phyloP scores from a whole-genome alignment of 2,888 invertebrate species.

The Mystacides longicornis region DNA sequence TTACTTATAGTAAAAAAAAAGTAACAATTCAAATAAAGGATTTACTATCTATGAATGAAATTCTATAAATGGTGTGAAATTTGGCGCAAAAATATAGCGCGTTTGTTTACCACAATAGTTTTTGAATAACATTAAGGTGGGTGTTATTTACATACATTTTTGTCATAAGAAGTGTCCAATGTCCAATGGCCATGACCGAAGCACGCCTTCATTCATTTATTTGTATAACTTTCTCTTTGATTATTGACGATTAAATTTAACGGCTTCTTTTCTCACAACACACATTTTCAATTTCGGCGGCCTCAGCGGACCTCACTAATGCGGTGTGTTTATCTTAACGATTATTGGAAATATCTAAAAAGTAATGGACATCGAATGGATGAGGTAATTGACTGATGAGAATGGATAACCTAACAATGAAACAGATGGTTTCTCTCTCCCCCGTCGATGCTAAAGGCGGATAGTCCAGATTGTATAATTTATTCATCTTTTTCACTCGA shows the following conservation, averaged over 20 bases:
- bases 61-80: too few relatives aligned
- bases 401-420: not conserved
- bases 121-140: too few relatives aligned
- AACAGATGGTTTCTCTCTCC: not conserved
- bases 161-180: too few relatives aligned
- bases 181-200: too few relatives aligned
- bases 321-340: not conserved
- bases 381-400: not conserved
- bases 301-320: not conserved
- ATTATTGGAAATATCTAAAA: not conserved
- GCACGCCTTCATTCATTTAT: not conserved
- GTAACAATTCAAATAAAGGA: too few relatives aligned
- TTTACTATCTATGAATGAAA: too few relatives aligned
- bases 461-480: not conserved
- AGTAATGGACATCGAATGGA: not conserved
- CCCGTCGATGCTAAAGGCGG: not conserved
- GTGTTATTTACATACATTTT: too few relatives aligned
- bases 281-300: not conserved
- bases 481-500: conserved; percentile 6
- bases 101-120: too few relatives aligned
- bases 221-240: not conserved
- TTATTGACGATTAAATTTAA: not conserved
- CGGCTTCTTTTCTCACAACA: not conserved
- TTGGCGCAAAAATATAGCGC: too few relatives aligned
- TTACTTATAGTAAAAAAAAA: too few relatives aligned